These are phyloP conservation scores for Listrodromus nycthemerus DNA, from an alignment of 2,888 invertebrate species.

Conservation along the genomic window DNA sequence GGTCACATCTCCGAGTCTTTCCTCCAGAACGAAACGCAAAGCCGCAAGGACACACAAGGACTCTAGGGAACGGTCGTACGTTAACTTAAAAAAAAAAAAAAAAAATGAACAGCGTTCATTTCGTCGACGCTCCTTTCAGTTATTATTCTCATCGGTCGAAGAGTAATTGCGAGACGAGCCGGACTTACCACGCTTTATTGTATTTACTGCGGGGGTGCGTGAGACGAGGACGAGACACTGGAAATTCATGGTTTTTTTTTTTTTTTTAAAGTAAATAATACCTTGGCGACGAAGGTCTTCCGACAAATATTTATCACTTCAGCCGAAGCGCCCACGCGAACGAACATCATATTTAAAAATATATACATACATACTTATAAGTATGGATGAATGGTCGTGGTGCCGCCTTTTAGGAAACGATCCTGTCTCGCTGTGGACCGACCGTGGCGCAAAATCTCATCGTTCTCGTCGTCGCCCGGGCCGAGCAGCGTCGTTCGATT, in stretches of 20 bases:
- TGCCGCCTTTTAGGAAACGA: slow-evolving; percentile 2
- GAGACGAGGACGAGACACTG: not conserved
- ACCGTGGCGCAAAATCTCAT: slow-evolving; percentile 2
- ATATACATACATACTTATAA: not conserved
- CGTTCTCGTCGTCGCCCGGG: not conserved
- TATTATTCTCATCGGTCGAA: slow-evolving; percentile 42
- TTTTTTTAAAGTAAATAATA: not conserved
- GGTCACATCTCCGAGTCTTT: slow-evolving; percentile 4
- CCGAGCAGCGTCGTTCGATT: slow-evolving; percentile 31
- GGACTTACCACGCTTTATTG: slow-evolving; percentile 52
- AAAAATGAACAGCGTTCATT: not conserved
- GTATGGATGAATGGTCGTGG: not conserved
- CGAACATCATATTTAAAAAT: not conserved
- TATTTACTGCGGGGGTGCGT: slow-evolving; percentile 49
- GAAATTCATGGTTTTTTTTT: not conserved
- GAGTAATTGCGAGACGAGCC: slow-evolving; percentile 49
- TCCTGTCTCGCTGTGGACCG: not conserved
- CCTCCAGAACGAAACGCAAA: not conserved
- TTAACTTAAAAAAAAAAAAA: too few relatives aligned
- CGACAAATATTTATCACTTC: slow-evolving; percentile 8
- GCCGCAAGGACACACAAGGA: slow-evolving; percentile 9
- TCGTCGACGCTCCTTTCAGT: slow-evolving; percentile 13
- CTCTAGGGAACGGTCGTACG: not conserved
- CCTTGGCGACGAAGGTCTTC: not conserved
- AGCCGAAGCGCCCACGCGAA: slow-evolving; percentile 1